Evolutionary conservation across 92 coral and sea anemone genomes (phyloP), one percentile per base, ranked within the genome.

Genomic region (Epizoanthus stellaris): DNA sequence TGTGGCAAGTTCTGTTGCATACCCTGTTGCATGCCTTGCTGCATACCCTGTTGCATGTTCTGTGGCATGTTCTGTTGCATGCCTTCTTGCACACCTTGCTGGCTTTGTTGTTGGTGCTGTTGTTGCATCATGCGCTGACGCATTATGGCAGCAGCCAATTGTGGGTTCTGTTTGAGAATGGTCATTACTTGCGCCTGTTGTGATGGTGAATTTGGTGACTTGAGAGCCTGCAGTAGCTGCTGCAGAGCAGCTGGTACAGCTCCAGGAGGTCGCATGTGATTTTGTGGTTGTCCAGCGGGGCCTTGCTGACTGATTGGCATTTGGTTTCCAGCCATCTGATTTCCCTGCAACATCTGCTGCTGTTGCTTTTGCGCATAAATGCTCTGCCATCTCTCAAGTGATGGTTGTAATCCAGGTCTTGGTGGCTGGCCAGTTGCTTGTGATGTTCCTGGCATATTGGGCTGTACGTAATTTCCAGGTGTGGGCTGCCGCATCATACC

Each of bases 111-210:
- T 25, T 74, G 68, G 21, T 81, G 85, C 36, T 59, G 80, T 49
- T 92, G 95, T 57, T 83, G 93, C 76, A 85, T 91, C 77, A 92
- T 92, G 14, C 95, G 93, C 77, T 94, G 94, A 86, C 92, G 91
- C 81, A 89, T 77, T 63, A 97, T 89, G 62, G 95, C 95, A 58
- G 93, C 87, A 80, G 92, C 93, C 59, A 97, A 85, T 65, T 93
- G 95, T 5, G 99, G 99, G 80, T 97, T 91, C 72, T 93, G 95
- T 65, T 93, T 92, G 77, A 97, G 93, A 82, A 97, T 97, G 49
- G 88, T 92, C 49, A 97, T 76, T 36, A 95, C 94, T 69, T 94
- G 94, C 7, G 99, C 99, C 80, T 93, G 93, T 79, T 97, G 98
- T 60, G 90, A 82, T 5, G 38, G 92, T 0, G 90, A 74, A 67